These are phyloP conservation scores for Acrossocheilus fasciatus DNA, from an alignment of 2,797 vertebrate genomes.

Conservation along the genomic window DNA sequence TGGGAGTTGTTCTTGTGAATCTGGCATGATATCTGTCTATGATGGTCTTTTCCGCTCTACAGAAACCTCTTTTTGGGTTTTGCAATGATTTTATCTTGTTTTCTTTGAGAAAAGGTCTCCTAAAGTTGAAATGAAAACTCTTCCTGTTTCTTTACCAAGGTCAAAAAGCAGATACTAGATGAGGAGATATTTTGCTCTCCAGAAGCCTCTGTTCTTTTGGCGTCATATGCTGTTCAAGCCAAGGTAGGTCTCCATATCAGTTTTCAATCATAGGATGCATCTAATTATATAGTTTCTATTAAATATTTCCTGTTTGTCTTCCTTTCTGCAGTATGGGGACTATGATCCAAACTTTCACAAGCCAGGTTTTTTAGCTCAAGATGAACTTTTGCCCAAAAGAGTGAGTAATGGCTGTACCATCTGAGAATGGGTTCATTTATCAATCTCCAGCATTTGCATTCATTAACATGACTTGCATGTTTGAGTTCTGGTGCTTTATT, in stretches of 20 bases:
- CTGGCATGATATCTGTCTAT: neutral
- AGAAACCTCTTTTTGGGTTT: neutral
- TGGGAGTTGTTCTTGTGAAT: neutral
- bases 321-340: constrained; percentile 85
- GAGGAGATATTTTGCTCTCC: constrained; percentile 96
- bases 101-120: neutral
- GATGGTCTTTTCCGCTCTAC: neutral
- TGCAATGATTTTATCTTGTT: neutral
- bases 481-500: constrained; percentile 30
- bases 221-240: constrained; percentile 93
- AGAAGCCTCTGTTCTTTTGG: constrained; percentile 91
- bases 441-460: neutral
- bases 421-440: neutral
- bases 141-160: constrained; percentile 71
- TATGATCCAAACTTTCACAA: constrained; percentile 92
- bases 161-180: constrained; percentile 95
- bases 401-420: constrained; percentile 73
- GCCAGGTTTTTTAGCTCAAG: constrained; percentile 89
- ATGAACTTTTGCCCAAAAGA: constrained; percentile 90
- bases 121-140: constrained; percentile 4
- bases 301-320: constrained; percentile 7
- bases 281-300: neutral
- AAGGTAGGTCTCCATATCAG: constrained; percentile 78
- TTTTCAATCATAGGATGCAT: neutral
- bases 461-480: neutral